A percentile compares a stretch with the other conserved stretches of the same genome.
These are phyloP conservation scores for Anas georgica DNA, from an alignment of 2,797 vertebrate species.

Conservation along the genomic window DNA sequence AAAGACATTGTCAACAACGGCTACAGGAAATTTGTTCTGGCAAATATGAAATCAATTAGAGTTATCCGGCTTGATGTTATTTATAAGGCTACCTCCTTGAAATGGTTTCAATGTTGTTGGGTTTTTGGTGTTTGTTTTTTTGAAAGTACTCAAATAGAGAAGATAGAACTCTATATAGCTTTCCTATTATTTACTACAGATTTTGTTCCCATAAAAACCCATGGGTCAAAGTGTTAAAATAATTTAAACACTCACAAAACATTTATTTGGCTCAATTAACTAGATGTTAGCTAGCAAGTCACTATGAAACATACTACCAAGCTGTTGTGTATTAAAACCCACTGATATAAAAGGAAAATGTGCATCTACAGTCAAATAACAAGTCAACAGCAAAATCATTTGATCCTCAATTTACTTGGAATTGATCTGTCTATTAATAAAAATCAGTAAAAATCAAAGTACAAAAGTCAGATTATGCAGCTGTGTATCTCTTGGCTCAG, in stretches of 20 bases:
- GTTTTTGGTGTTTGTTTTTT: neutral
- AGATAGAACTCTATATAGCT: neutral
- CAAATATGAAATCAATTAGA: neutral
- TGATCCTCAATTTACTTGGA: neutral
- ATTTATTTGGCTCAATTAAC: neutral
- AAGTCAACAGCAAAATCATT: neutral
- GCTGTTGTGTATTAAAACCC: neutral
- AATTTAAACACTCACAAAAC: neutral
- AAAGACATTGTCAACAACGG: neutral
- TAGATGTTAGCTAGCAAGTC: neutral
- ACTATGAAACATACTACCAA: neutral
- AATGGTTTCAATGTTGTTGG: neutral
- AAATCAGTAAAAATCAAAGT: neutral
- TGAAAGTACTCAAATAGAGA: neutral
- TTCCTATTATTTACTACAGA: neutral
- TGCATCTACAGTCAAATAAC: neutral
- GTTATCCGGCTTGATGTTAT: neutral
- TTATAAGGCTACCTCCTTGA: neutral
- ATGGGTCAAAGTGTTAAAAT: neutral
- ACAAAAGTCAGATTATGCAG: neutral
- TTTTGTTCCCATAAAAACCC: neutral
- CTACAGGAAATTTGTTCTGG: neutral
- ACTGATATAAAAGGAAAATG: neutral
- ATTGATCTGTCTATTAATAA: neutral
- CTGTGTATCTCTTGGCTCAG: neutral